Base-by-base conservation (phyloP, 2,888 invertebrate genomes). In the Meliscaeva auricollis region DNA sequence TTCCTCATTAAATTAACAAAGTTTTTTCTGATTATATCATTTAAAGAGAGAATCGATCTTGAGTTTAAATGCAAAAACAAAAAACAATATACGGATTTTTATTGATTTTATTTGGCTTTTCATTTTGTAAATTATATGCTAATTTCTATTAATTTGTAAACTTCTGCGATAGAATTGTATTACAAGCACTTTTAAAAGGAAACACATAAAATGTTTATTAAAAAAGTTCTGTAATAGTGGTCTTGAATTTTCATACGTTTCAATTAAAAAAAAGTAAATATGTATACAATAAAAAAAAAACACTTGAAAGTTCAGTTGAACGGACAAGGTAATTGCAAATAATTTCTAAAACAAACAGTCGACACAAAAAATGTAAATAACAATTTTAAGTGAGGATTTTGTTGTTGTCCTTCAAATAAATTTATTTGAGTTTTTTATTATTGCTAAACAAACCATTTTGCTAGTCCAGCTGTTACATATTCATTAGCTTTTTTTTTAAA, bases 61-160 rank as follows among this genome's bases (percentile, higher is more conserved):
- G n/a, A n/a, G n/a, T n/a, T n/a, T n/a, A n/a, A n/a, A n/a, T n/a
- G n/a, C n/a, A n/a, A n/a, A n/a, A n/a, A 26, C 26, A 26, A 26
- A 26, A 3, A 4, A 26, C 26, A 26, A 26, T 26, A 26, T 4
- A 26, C 26, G 26, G 26, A 26, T 8, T 11, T 32, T 11, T n/a
- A 17, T 30, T 1, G n/a, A 15, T 30, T 64, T 41, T 72, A 78
- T 72, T 78, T 54, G 54, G 66, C 11, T 73, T 73, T 66, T 22
- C 46, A 17, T n/a, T 50, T 26, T 26, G 26, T 50, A 35, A 50
- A 17, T 68, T 13, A n/a, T 20, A 48, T 30, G 17, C 50, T 50
- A n/a, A 52, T 54, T 80, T 46, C 22, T 30, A 7, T 62, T 26
- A 52, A 68, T 74, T 17, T 26, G 26, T 3, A 26, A 26, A 26